Conservation (phyloP, 2,113 vertebrate genomes). For the Caranx melampygus region DNA sequence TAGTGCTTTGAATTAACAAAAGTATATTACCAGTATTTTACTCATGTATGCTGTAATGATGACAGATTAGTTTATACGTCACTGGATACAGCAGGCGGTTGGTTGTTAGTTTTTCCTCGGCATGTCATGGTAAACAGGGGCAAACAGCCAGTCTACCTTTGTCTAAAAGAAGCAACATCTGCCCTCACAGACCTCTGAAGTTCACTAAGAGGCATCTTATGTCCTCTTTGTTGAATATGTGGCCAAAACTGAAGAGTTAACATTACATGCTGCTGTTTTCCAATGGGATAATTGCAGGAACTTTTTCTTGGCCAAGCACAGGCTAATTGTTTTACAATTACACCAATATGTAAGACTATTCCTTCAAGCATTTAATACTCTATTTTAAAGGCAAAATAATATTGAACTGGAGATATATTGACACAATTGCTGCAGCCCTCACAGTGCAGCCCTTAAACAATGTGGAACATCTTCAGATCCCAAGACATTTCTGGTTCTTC, state of each 20-base stretch:
- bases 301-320: not conserved
- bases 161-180: not conserved
- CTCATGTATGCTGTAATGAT: not conserved
- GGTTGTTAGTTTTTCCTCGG: not conserved
- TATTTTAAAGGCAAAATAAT: not conserved
- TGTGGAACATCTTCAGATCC: not conserved
- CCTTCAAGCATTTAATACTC: not conserved
- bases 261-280: not conserved
- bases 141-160: not conserved
- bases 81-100: not conserved
- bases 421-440: too few species aligned
- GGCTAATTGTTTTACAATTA: not conserved
- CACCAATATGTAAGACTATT: not conserved
- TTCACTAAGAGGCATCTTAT: not conserved
- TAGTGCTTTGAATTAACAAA: too few species aligned
- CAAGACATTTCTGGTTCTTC: slow-evolving; percentile 8
- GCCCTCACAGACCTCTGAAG: not conserved
- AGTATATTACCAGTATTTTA: not conserved
- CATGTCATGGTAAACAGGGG: not conserved
- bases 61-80: not conserved
- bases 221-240: not conserved
- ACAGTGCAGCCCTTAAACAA: not conserved
- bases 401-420: not conserved
- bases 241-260: not conserved
- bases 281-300: not conserved